Evolutionary conservation across 2,113 vertebrate genomes (phyloP).

Genomic region (Stictonetta naevosa): DNA sequence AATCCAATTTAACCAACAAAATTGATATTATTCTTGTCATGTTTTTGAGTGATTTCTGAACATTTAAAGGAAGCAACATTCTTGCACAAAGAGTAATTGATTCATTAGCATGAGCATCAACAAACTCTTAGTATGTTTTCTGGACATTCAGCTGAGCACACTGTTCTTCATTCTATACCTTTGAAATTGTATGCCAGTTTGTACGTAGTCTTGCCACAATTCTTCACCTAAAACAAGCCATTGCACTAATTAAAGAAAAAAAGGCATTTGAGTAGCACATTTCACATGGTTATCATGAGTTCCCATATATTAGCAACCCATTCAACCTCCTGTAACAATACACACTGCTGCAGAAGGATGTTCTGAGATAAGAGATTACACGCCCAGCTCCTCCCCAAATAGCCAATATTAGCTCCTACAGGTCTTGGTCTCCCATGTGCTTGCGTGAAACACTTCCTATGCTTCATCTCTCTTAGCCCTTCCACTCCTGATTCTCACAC

Average conservation of each 20-base stretch:
- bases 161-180: neutral
- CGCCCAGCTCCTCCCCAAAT: accelerated
- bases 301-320: accelerated
- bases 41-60: neutral
- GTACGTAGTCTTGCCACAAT: accelerated
- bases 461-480: neutral
- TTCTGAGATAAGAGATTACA: neutral
- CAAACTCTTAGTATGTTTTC: neutral
- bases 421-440: neutral
- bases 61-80: neutral
- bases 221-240: neutral
- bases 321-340: accelerated
- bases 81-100: neutral
- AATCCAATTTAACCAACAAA: constrained; percentile 40
- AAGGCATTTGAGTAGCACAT: neutral
- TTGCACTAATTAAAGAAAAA: neutral
- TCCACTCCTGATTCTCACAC: neutral
- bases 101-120: neutral
- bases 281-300: neutral
- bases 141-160: neutral
- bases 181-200: neutral
- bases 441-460: neutral
- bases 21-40: constrained; percentile 20
- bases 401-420: accelerated
- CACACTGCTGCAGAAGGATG: neutral